Evolutionary conservation across 2,888 invertebrate genomes (phyloP), one percentile per base, ranked within the genome.

Genomic region (Brachyptera putata): DNA sequence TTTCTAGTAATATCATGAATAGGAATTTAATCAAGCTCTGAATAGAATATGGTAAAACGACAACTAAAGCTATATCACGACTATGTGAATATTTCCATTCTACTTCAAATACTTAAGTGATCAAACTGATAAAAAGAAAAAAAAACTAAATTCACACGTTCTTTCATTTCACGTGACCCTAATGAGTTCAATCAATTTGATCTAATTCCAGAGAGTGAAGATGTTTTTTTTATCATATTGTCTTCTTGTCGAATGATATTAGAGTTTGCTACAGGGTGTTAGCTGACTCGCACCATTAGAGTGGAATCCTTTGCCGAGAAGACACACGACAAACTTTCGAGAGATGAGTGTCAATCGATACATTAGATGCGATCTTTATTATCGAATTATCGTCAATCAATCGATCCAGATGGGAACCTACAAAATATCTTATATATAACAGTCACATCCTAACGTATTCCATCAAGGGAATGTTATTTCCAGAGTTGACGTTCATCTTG

Each of bases 381-480:
- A 16, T 5, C 13, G 39, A 39, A n/a, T 21, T 7, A 16, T 14
- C 18, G 21, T 41, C 41, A 21, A 21, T 41, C 41, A n/a, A n/a
- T n/a, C n/a, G n/a, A 3, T 41, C 41, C 18, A 41, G 41, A 18
- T 21, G n/a, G n/a, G 13, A 41, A 41, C 16, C 18, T 18, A 18
- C 41, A 41, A 41, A 16, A 21, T 41, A 18, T 41, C 21, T 21
- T 14, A 1, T 41, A 41, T 41, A 41, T 18, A 41, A 41, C 21
- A 41, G 41, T 41, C 41, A 41, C 41, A 41, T 41, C 41, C 41
- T 21, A 46, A 24, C 46, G 46, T 46, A 46, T 46, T 53, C 53
- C 53, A 53, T 22, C 36, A 50, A 50, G 14, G n/a, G 24, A 18
- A 26, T 50, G 41, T 50, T 50, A 50, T 50, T 50, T n/a, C 25